Conservation (phyloP, 2,113 vertebrate genomes). For the Vulpes lagopus region DNA sequence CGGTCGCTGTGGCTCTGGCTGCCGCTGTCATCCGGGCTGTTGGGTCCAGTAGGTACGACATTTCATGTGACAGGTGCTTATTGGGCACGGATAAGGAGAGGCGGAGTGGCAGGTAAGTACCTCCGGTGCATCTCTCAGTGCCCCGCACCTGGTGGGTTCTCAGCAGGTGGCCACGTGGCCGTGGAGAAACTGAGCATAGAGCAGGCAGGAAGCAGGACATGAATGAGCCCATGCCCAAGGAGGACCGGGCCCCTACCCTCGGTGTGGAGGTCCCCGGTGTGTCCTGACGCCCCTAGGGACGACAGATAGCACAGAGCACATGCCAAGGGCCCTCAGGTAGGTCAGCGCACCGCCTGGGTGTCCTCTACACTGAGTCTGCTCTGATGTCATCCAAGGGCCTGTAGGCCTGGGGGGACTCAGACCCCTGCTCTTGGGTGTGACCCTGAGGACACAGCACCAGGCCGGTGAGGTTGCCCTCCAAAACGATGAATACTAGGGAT, state of each 20-base stretch:
- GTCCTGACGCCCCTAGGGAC: background rate
- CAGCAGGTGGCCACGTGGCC: background rate
- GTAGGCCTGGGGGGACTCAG: background rate
- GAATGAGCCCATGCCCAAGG: background rate
- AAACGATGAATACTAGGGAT: background rate
- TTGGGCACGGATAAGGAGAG: background rate
- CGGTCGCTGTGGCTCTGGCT: background rate
- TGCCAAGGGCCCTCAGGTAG: background rate
- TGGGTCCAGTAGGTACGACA: background rate
- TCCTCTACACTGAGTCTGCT: background rate
- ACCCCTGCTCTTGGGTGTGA: background rate
- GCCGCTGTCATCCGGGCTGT: background rate
- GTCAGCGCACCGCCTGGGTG: background rate
- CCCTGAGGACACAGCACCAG: background rate
- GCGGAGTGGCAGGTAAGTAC: background rate
- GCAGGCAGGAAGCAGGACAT: background rate
- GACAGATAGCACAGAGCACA: background rate
- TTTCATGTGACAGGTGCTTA: background rate
- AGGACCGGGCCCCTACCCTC: background rate
- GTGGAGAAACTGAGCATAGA: background rate
- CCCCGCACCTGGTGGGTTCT: background rate
- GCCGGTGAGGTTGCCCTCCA: conserved; percentile 12
- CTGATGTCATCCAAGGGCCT: background rate
- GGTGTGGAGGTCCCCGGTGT: too few relatives aligned
- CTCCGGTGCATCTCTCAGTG: background rate